Evolutionary conservation across 2,113 vertebrate species (phyloP), one percentile per base, ranked within the genome.

Genomic region (Carettochelys insculpta): DNA sequence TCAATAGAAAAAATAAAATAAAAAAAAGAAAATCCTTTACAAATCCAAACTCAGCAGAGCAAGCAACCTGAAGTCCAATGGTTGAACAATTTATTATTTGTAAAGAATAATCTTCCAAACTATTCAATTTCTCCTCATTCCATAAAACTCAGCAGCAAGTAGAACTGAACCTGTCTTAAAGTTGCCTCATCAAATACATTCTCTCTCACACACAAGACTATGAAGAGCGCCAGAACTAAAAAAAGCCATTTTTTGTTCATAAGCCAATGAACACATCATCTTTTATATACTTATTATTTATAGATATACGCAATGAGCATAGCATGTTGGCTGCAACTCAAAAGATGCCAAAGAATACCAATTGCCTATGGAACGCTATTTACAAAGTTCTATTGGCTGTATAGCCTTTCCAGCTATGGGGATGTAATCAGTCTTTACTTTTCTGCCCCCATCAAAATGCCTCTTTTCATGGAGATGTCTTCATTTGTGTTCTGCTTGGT

Each of bases 1-100:
- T 43, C 75, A 68, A 56, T 29, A 83, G 78, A 88, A 77, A 83
- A 87, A 89, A 48, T n/a, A n/a, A n/a, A 68, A 56, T 29, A 83
- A 73, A 88, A 77, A 83, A 87, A 89, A 48, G n/a, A 45, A 53
- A 48, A 43, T 87, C 54, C 56, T 82, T 71, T 52, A 82, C 24
- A 77, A 90, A 93, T 48, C 73, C 34, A 58, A 87, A 87, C 77
- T 84, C 95, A 90, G 85, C 27, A 93, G 80, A 92, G 68, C 56
- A 90, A 91, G 71, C 31, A 80, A 94, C 61, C 80, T 91, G 84
- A 87, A 89, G n/a, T 95, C 95, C 94, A 61, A 41, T 82, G 77
- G 58, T 81, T 83, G 73, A 89, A 25, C 68, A 91, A 90, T 93
- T 88, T 77, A 80, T 90, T 47, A 58, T 75, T 54, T 80, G 53